Base-by-base conservation (phyloP, 2,888 invertebrate genomes). In the Mellilla xanthometata region DNA sequence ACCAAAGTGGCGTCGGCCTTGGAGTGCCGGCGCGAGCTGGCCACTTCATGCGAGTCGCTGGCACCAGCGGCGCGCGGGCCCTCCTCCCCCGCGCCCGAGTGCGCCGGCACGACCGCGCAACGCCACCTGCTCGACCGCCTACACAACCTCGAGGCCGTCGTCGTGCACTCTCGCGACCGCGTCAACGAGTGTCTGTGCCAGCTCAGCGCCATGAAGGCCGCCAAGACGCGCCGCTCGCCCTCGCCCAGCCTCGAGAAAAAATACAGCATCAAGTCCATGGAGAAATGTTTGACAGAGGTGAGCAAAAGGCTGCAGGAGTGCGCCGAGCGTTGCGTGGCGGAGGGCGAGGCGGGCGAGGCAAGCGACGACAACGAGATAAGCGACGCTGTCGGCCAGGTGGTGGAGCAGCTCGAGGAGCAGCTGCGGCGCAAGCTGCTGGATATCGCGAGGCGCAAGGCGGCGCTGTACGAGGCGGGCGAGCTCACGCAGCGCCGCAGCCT, bases 1-100 rank as follows among this genome's bases (percentile, higher is more conserved):
- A 93, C 94, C 58, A 94, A 95, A 82, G 93, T 95, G 29, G 92
- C 93, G 9, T 93, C 91, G 53, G 93, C 91, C 15, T 78, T 91
- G 29, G 81, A 85, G 55, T 76, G 72, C 52, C 79, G 86, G 10
- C 76, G 77, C 51, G 88, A 86, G 51, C 57, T 89, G 24, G 85
- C 91, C 30, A 91, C 90, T 54, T 92, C 92, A 5, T 92, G 89
- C 56, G 92, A 93, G 67, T 91, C 91, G 2, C 71, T 92, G 44
- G 91, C 86, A 58, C 82, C 81, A 40, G 63, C 55, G 76, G 82
- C 3, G 56, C 69, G 13, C 64, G 69, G 11, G n/a, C n/a, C n/a
- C 72, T 65, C 49, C 49, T 84, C 83, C 15, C 72, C 68, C 8
- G 82, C 81, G 35, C 65, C 58, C 39, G 67, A 80, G 31, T 68